A percentile compares a stretch with the other conserved stretches of the same genome.
Evolutionary conservation across 2,797 vertebrate species (phyloP).

Genomic region (Synanceia verrucosa): DNA sequence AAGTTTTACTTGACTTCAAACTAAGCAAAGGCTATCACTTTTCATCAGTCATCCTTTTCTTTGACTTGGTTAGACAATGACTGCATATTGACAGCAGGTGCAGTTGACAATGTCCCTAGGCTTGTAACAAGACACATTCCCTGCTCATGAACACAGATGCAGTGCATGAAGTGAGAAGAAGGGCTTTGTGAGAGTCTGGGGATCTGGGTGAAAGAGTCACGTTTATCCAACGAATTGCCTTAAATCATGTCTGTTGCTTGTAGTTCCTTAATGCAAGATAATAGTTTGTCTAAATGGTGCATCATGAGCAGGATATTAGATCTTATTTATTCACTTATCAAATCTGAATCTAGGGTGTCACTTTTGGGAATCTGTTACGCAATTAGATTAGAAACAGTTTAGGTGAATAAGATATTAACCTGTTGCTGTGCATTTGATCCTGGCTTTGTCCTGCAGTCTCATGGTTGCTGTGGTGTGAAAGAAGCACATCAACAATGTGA

Average conservation of each 20-base stretch:
- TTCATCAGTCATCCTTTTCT: conserved; percentile 18
- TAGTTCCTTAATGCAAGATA: neutral
- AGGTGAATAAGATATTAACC: neutral
- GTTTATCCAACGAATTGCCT: neutral
- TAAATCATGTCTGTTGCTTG: neutral
- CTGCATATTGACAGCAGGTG: conserved; percentile 54
- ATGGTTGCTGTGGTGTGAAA: conserved; percentile 39
- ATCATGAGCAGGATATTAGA: neutral
- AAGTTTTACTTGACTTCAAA: neutral
- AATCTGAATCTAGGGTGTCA: neutral
- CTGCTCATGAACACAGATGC: conserved; percentile 31
- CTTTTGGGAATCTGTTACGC: neutral
- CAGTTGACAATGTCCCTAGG: conserved; percentile 47
- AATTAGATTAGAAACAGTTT: neutral
- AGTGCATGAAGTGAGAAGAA: conserved; percentile 32
- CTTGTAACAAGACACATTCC: conserved; percentile 62
- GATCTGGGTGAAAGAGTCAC: neutral
- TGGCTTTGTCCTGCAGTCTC: conserved; percentile 11
- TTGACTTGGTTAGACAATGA: conserved; percentile 48
- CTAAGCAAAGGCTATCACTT: neutral
- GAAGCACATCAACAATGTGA: conserved; percentile 25
- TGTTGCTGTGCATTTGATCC: conserved; percentile 34
- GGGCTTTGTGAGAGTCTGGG: conserved; percentile 1
- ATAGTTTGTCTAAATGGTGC: neutral
- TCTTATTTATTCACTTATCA: neutral